Evolutionary conservation across 2,888 invertebrate species (phyloP), one percentile per base, ranked within the genome.

Genomic region (Ptilodon capucinus): DNA sequence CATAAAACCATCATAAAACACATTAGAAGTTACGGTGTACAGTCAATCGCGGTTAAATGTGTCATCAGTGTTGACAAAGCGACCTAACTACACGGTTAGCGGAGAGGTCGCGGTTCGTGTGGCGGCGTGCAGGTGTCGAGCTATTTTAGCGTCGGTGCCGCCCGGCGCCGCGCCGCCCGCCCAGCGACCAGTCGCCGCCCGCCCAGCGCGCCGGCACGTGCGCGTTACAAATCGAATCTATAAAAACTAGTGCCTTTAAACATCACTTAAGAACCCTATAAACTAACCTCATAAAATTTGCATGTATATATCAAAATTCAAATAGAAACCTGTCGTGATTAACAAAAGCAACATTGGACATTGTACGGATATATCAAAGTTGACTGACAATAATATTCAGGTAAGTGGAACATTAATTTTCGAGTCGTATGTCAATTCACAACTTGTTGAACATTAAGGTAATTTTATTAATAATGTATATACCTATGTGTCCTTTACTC

Each of bases 61-160:
- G 76, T 77, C 79, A 81, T 71, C 67, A 67, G 64, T 78, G 81
- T 83, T 79, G 84, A 84, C 81, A 84, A 81, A 81, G 72, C 77
- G 72, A 57, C 72, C 74, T 59, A 76, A 76, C 62, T 75, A 67
- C 68, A 71, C 54, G 66, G 82, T 79, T 80, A 76, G 71, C 71
- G 72, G 67, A 70, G 71, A 79, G 83, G 84, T 82, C 76, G 78
- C 76, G 78, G 79, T 74, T 72, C 67, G 64, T 73, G 76, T 62
- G 68, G 69, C 78, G 77, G 69, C 47, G 47, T 84, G 85, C 90
- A 89, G 90, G 91, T 90, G 86, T 79, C 81, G 74, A 68, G 81
- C 84, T 91, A 90, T 90, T 91, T 91, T 79, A 74, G 86, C 79
- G 75, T 62, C 70, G 69, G 64, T 67, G 59, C 68, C 71, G 75